phyloP scores from a whole-genome alignment of 2,113 vertebrate species.

The Antechinus stuartii region DNA sequence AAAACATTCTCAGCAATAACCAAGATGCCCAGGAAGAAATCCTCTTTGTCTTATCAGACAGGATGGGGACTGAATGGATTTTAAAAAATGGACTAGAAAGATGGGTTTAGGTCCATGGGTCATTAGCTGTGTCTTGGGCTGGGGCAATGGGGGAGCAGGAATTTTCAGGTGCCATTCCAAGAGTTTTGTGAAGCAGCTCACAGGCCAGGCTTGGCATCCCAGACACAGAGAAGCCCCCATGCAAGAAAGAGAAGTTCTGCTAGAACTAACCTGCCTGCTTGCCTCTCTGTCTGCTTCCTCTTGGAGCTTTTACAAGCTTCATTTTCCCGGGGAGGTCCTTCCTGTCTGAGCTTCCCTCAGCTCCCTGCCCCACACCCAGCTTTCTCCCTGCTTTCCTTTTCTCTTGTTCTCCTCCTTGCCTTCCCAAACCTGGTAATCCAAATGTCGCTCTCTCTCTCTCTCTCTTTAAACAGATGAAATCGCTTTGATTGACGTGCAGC shows the following conservation, averaged over 20 bases:
- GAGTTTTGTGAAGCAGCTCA: background rate
- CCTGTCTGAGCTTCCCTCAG: fast-evolving
- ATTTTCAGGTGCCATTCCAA: background rate
- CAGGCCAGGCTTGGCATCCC: background rate
- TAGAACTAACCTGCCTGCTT: background rate
- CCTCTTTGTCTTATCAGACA: background rate
- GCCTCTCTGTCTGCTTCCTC: background rate
- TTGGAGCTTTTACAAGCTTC: background rate
- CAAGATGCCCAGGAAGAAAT: background rate
- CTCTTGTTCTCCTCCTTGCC: too few relatives aligned
- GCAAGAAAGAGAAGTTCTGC: background rate
- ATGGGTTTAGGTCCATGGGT: background rate
- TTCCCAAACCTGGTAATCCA: background rate
- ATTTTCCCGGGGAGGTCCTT: background rate
- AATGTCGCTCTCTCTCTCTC: background rate
- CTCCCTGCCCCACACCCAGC: background rate
- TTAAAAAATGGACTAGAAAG: background rate
- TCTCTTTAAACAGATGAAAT: constrained; percentile 50
- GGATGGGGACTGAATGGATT: background rate
- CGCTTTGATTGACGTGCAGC: too few relatives aligned
- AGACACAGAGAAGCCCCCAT: background rate
- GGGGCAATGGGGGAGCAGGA: background rate
- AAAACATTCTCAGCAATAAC: background rate
- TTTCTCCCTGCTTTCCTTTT: background rate
- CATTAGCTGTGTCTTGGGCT: background rate